Conservation (phyloP, 2,113 vertebrate genomes). For the Trinectes maculatus region DNA sequence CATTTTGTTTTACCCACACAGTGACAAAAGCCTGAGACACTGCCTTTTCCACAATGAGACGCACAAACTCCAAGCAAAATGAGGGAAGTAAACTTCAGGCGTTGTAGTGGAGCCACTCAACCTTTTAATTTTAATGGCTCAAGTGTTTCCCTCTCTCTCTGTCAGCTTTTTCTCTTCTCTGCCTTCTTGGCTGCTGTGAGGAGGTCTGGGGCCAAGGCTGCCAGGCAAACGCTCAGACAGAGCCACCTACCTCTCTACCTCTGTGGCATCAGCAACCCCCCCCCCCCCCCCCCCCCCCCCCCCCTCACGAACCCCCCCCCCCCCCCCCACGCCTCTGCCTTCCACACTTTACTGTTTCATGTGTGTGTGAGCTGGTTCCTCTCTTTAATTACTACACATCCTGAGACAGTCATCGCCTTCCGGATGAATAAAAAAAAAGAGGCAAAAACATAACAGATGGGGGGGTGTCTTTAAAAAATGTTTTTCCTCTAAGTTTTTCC, state of each 20-base stretch:
- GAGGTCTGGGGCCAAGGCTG: slow-evolving; percentile 71
- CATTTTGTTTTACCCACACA: slow-evolving; percentile 6
- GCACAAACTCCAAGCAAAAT: slow-evolving; percentile 55
- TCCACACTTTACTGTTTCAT: slow-evolving; percentile 44
- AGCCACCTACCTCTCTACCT: slow-evolving; percentile 72
- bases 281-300: background rate
- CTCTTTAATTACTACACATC: slow-evolving; percentile 65
- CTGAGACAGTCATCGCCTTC: slow-evolving; percentile 44
- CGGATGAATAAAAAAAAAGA: slow-evolving; percentile 28
- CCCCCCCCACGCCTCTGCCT: background rate
- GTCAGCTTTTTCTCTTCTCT: slow-evolving; percentile 69
- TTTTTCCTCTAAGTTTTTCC: slow-evolving; percentile 15
- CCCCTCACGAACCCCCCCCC: slow-evolving; percentile 10
- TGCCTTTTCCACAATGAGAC: slow-evolving; percentile 49
- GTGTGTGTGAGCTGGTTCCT: slow-evolving; percentile 49
- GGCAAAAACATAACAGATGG: background rate
- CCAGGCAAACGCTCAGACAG: slow-evolving; percentile 71
- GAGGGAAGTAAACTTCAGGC: slow-evolving; percentile 70
- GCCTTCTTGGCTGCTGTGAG: slow-evolving; percentile 73
- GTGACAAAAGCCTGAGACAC: slow-evolving; percentile 23
- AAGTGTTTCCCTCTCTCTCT: slow-evolving; percentile 64
- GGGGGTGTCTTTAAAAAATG: background rate
- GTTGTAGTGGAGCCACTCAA: slow-evolving; percentile 69
- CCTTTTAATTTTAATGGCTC: slow-evolving; percentile 82
- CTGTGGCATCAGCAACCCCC: slow-evolving; percentile 64